Conservation (phyloP, 1,140 invertebrate genomes). For the Nomia melanderi region DNA sequence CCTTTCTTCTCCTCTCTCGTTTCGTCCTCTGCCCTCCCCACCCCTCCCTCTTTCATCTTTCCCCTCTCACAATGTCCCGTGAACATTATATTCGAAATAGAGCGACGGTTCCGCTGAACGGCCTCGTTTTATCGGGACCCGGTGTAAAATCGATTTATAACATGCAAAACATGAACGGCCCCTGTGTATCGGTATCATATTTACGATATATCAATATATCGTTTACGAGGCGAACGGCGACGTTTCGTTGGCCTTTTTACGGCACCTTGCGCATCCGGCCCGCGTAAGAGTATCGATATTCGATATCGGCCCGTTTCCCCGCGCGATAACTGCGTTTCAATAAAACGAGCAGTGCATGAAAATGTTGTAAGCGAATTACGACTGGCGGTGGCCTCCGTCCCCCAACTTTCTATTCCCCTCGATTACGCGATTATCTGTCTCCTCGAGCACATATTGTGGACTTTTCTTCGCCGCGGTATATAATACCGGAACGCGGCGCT, state of each 20-base stretch:
- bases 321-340: conserved; percentile 43
- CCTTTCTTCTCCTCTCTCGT: not conserved
- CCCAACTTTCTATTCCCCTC: conserved; percentile 14
- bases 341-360: conserved; percentile 36
- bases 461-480: not conserved
- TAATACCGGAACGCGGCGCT: too few relatives aligned
- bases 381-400: not conserved
- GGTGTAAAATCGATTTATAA: conserved; percentile 47
- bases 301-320: conserved; percentile 12
- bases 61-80: not conserved
- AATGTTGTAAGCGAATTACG: conserved; percentile 30
- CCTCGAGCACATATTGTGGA: not conserved
- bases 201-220: conserved; percentile 42
- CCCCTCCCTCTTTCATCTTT: not conserved
- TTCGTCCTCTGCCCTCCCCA: not conserved
- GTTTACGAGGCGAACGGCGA: conserved; percentile 28
- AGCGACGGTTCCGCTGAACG: conserved; percentile 18
- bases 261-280: conserved; percentile 30
- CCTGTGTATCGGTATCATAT: conserved; percentile 36
- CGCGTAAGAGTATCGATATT: conserved; percentile 38
- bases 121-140: conserved; percentile 26
- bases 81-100: conserved; percentile 19
- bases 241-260: conserved; percentile 38
- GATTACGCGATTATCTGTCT: conserved; percentile 26
- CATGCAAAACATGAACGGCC: conserved; percentile 31